A percentile compares a stretch with the other conserved stretches of the same genome.
Evolutionary conservation across 1,140 invertebrate genomes (phyloP).

Genomic region (Bilobella aurantiaca): DNA sequence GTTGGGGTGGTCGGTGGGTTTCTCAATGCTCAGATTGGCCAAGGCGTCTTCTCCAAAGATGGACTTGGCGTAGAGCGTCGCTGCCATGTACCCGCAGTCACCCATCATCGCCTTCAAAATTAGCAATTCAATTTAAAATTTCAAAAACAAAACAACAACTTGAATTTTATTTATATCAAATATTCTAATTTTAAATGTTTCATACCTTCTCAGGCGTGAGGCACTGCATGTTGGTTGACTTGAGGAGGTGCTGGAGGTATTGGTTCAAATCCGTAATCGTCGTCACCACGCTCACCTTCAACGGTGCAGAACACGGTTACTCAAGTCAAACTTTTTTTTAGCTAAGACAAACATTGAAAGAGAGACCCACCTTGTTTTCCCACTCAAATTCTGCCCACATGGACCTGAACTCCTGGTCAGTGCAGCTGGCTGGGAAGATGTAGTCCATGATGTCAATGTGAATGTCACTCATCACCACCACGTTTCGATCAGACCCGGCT

Average conservation of each 20-base stretch:
- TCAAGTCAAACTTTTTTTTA: slow-evolving; percentile 1
- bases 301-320: slow-evolving; percentile 22
- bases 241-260: slow-evolving; percentile 84
- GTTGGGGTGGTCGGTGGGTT: slow-evolving; percentile 73
- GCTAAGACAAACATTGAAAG: no score
- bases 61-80: slow-evolving; percentile 96
- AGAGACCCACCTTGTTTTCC: slow-evolving; percentile 99
- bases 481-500: slow-evolving; percentile 85
- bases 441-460: slow-evolving; percentile 99
- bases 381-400: slow-evolving; percentile 99
- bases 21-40: slow-evolving; percentile 96
- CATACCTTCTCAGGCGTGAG: slow-evolving; percentile 81
- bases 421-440: slow-evolving; percentile 92
- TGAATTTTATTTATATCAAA: background rate
- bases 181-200: slow-evolving; percentile 8
- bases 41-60: slow-evolving; percentile 99
- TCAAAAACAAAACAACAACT: background rate
- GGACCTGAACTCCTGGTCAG: slow-evolving; percentile 87
- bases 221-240: slow-evolving; percentile 97
- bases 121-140: background rate
- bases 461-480: slow-evolving; percentile 97
- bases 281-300: slow-evolving; percentile 82
- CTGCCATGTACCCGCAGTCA: slow-evolving; percentile 97
- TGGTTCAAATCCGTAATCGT: slow-evolving; percentile 83
- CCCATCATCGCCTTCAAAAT: slow-evolving; percentile 68